Evolutionary conservation across 2,888 invertebrate species (phyloP), one percentile per base, ranked within the genome.

Genomic region (Didymodactylos carnosus): DNA sequence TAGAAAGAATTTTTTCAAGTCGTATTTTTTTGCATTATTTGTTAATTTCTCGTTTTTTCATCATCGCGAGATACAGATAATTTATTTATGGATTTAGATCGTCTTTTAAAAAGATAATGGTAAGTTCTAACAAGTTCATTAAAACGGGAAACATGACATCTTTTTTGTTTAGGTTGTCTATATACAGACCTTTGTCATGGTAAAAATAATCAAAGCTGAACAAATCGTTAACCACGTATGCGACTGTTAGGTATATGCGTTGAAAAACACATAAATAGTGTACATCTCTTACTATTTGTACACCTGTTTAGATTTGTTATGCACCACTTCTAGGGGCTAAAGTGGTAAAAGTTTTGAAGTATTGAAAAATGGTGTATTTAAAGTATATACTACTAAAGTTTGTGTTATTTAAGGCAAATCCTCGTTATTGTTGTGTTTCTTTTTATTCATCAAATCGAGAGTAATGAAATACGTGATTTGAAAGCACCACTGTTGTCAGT

Each of bases 401-500:
- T 27, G 29, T 62, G 29, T 69, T 3, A n/a, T 69, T 69, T 39
- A 62, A 35, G n/a, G 7, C n/a, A 39, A 1, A 23, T 2, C 19
- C 3, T n/a, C n/a, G n/a, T n/a, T n/a, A n/a, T n/a, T n/a, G n/a
- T 3, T 39, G 19, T 35, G 0, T 39, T 5, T 23, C 39, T 13
- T 23, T 39, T 35, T 0, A 23, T 43, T 62, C 40, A 46, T 53
- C 62, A 74, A 53, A 43, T 71, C 41, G 74, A 71, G 41, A 74
- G 71, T 39, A 71, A 74, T 27, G 71, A 74, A 71, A 41, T 71
- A 39, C 71, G 62, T 16, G 71, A 62, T 71, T 23, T 74, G 16
- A 74, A 71, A 51, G n/a, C 35, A 43, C 53, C 71, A 13, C 62
- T 74, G 25, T 25, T 71, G 4, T 53, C 74, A 19, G 39, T 74